Conservation (phyloP, 2,888 invertebrate genomes). For the Electrophaes corylata region DNA sequence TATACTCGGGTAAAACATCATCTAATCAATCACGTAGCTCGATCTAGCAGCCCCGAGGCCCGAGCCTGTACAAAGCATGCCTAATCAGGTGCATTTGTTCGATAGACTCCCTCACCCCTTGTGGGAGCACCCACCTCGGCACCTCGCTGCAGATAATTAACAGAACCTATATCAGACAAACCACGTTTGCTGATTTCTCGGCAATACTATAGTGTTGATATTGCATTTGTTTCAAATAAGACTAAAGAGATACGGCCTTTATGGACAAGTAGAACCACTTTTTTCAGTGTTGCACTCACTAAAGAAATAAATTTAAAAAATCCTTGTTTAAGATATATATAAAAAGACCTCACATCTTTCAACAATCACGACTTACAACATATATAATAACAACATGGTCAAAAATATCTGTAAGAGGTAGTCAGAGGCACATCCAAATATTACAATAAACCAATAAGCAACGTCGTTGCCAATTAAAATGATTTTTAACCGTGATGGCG, state of each 20-base stretch:
- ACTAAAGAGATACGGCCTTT: no score
- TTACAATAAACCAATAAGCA: no score
- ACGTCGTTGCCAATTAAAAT: neutral
- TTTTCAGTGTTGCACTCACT: no score
- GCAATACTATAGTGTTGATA: slow-evolving; percentile 1
- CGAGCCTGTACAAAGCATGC: slow-evolving; percentile 64
- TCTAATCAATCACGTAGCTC: slow-evolving; percentile 43
- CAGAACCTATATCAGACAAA: slow-evolving; percentile 54
- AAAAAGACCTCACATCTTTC: no score
- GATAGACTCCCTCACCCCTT: slow-evolving; percentile 56
- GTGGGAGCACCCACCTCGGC: slow-evolving; percentile 32
- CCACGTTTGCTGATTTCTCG: slow-evolving; percentile 34
- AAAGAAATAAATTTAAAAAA: no score
- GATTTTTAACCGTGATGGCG: neutral
- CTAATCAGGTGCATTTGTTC: slow-evolving; percentile 81
- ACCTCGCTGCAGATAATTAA: slow-evolving; percentile 69
- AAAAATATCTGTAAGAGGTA: no score
- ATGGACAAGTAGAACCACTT: no score
- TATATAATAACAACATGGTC: no score
- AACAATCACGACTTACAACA: no score
- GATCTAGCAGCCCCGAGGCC: slow-evolving; percentile 37
- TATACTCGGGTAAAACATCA: slow-evolving; percentile 29
- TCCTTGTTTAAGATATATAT: no score
- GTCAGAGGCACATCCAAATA: no score
- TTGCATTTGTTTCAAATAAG: neutral